Percentiles rank a stretch among this genome's conserved stretches.
phyloP scores from a whole-genome alignment of 2,888 invertebrate species.

The Hoplodrina ambigua region DNA sequence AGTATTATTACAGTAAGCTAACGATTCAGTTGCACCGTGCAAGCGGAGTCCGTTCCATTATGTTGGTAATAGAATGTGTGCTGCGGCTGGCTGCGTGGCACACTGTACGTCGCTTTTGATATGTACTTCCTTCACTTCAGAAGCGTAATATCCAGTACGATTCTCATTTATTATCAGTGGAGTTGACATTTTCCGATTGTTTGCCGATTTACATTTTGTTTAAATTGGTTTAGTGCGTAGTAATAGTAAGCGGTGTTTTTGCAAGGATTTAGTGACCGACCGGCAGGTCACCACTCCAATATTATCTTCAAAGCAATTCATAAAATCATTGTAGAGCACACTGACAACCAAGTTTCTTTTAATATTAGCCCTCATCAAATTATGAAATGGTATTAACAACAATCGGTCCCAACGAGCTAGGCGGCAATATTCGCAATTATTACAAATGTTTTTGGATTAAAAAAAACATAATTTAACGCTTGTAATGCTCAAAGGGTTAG shows the following conservation, averaged over 20 bases:
- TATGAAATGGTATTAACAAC: too few species aligned
- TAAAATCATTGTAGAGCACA: too few species aligned
- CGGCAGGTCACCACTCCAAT: too few species aligned
- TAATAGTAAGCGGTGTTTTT: too few species aligned
- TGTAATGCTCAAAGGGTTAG: too few species aligned
- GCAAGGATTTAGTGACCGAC: too few species aligned
- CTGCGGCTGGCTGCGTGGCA: slow-evolving; percentile 8
- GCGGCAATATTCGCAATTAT: too few species aligned
- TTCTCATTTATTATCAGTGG: slow-evolving; percentile 13
- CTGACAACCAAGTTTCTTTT: too few species aligned
- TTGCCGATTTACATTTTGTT: neutral
- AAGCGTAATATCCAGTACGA: slow-evolving; percentile 1
- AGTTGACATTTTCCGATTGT: neutral
- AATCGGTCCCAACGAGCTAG: too few species aligned
- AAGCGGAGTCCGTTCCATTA: slow-evolving; percentile 14
- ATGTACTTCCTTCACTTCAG: slow-evolving; percentile 13
- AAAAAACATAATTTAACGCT: neutral
- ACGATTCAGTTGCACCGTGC: neutral
- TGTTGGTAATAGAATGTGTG: slow-evolving; percentile 35
- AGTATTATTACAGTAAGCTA: slow-evolving; percentile 17
- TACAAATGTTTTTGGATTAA: too few species aligned
- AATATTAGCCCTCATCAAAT: too few species aligned
- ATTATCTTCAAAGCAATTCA: too few species aligned
- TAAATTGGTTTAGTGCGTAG: neutral
- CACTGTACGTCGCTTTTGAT: slow-evolving; percentile 24